A percentile compares a stretch with the other conserved stretches of the same genome.
phyloP scores from a whole-genome alignment of 2,113 vertebrate species.

The Corynorhinus townsendii region DNA sequence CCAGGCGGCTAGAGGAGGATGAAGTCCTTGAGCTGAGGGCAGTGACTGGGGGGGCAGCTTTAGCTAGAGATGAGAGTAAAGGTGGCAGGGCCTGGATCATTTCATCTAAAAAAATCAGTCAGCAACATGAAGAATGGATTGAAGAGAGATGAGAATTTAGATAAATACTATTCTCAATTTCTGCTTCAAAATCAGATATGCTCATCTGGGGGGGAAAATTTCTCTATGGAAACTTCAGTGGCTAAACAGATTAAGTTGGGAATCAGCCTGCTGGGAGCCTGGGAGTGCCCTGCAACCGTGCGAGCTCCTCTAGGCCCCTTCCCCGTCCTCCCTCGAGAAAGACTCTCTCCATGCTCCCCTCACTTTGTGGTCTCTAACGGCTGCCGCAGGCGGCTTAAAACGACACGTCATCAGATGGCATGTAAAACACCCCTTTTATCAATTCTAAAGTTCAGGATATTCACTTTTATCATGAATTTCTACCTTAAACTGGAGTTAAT shows the following conservation, averaged over 20 bases:
- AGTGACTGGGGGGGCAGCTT: not conserved
- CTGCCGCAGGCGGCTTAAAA: not conserved
- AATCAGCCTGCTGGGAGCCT: not conserved
- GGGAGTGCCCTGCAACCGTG: no score
- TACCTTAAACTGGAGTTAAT: not conserved
- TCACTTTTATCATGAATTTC: not conserved
- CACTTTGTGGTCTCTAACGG: rapidly evolving
- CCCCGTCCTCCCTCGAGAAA: rapidly evolving
- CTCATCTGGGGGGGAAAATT: not conserved
- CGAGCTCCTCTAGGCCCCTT: rapidly evolving
- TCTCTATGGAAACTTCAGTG: not conserved
- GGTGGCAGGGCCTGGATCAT: not conserved
- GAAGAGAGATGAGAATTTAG: not conserved
- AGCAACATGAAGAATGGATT: not conserved
- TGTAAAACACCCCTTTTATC: not conserved
- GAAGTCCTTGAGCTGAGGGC: not conserved
- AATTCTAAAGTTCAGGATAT: not conserved
- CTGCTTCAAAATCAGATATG: not conserved
- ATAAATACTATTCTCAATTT: not conserved
- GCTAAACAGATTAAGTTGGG: not conserved
- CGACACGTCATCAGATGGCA: not conserved
- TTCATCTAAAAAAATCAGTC: not conserved
- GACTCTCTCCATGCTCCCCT: not conserved
- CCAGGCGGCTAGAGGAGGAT: not conserved
- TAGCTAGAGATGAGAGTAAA: not conserved